These are phyloP conservation scores for Thamnophis elegans DNA, from an alignment of 2,797 vertebrate species.

Conservation along the genomic window DNA sequence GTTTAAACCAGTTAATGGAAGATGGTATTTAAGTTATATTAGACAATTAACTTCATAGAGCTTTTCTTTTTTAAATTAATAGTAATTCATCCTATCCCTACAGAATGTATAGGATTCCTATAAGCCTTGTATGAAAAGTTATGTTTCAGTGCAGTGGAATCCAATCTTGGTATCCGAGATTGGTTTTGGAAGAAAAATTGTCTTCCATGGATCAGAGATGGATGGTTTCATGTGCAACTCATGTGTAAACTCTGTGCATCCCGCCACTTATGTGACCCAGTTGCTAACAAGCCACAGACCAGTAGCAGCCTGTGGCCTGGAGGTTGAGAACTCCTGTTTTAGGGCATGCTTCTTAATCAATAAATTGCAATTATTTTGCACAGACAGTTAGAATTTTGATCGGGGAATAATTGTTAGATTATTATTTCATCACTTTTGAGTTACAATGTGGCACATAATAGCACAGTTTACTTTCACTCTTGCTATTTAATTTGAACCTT, in stretches of 20 bases:
- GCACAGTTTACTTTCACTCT: neutral
- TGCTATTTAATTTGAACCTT: neutral
- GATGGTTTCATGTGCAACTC: neutral
- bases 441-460: neutral
- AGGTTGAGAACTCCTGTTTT: too few relatives aligned
- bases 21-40: neutral
- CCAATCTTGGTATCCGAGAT: neutral
- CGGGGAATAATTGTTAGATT: neutral
- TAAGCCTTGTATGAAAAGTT: neutral
- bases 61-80: neutral
- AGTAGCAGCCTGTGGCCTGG: too few relatives aligned
- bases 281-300: too few relatives aligned
- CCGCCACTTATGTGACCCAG: fast-evolving
- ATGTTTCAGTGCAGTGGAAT: neutral
- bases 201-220: neutral
- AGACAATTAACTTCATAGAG: neutral
- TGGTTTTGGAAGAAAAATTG: neutral
- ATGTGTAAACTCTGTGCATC: neutral
- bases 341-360: neutral
- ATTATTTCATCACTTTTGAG: neutral
- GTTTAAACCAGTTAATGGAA: neutral
- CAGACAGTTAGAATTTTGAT: neutral
- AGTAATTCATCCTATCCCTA: neutral
- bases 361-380: neutral
- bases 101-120: neutral